Percentiles rank a stretch among this genome's conserved stretches.
Conservation (phyloP, 2,888 invertebrate genomes). For the Drosophila yooni region DNA sequence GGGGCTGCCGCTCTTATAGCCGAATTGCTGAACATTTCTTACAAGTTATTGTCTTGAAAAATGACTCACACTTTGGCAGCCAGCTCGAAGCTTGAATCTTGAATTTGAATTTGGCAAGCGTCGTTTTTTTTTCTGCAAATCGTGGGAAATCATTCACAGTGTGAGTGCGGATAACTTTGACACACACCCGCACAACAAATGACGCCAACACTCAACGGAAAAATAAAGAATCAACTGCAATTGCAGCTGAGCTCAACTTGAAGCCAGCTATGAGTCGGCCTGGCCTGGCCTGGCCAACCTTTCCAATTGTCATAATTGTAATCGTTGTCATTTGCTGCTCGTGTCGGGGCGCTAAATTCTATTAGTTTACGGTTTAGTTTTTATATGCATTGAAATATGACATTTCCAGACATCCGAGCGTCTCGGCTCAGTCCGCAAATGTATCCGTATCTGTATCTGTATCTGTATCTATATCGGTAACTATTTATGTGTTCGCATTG, state of each 20-base stretch:
- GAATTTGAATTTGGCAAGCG: constrained; percentile 52
- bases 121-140: constrained; percentile 50
- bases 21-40: constrained; percentile 57
- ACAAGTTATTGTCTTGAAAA: constrained; percentile 79
- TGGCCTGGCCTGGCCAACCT: constrained; percentile 65
- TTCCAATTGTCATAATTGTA: constrained; percentile 63
- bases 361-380: constrained; percentile 60
- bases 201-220: constrained; percentile 63
- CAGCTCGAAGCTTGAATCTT: constrained; percentile 8
- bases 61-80: constrained; percentile 63
- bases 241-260: constrained; percentile 31
- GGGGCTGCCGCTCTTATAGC: constrained; percentile 34
- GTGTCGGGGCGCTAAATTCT: constrained; percentile 65
- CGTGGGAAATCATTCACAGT: constrained; percentile 73
- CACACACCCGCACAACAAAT: constrained; percentile 56
- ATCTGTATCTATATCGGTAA: constrained; percentile 21
- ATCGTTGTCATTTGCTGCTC: constrained; percentile 64
- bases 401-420: constrained; percentile 58
- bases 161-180: constrained; percentile 42
- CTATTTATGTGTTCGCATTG: constrained; percentile 36
- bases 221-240: constrained; percentile 42
- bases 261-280: constrained; percentile 35
- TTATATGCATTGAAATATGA: constrained; percentile 67
- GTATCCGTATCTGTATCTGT: constrained; percentile 13
- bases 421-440: constrained; percentile 11